Conservation (phyloP, 1,140 invertebrate species). For the Metopolophium dirhodum region DNA sequence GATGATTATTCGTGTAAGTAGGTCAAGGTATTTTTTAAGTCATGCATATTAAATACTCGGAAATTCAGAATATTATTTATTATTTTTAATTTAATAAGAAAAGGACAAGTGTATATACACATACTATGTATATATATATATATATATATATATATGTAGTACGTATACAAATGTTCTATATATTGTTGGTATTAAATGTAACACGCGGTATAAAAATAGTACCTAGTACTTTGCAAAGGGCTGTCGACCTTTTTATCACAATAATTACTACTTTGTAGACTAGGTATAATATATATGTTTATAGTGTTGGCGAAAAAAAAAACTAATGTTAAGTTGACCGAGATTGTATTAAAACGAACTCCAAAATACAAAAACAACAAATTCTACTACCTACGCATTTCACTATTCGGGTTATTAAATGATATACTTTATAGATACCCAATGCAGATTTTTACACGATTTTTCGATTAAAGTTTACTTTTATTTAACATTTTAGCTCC, state of each 20-base stretch:
- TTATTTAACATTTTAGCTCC: neutral
- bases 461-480: neutral
- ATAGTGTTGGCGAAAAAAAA: neutral
- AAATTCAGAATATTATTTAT: constrained; percentile 30
- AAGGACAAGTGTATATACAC: neutral
- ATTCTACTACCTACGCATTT: neutral
- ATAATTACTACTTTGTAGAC: neutral
- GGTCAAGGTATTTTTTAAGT: constrained; percentile 35
- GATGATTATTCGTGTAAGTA: neutral
- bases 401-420: neutral
- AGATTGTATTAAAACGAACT: neutral
- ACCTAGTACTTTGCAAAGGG: neutral
- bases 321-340: neutral
- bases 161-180: neutral
- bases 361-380: neutral
- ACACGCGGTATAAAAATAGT: neutral
- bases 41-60: neutral
- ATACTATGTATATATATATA: neutral
- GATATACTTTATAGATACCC: neutral
- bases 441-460: neutral
- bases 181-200: neutral
- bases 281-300: neutral
- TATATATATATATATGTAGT: neutral
- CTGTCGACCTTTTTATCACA: constrained; percentile 29
- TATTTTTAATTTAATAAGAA: neutral